Conservation (phyloP, 1,140 invertebrate species). For the Aphaenogaster rudis region DNA sequence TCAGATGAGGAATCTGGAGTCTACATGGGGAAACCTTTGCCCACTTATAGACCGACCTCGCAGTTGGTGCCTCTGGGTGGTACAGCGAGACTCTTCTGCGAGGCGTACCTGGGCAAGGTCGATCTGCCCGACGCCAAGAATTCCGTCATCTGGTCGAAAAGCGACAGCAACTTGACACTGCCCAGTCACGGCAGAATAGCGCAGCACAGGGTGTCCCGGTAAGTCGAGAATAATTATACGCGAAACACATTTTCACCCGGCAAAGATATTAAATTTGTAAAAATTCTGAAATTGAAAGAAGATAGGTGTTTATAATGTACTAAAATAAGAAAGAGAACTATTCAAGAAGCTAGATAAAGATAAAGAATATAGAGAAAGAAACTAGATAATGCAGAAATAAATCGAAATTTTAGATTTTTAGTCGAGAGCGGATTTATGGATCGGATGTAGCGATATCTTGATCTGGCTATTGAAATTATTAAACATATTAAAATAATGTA, state of each 20-base stretch:
- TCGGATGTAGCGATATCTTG: not conserved
- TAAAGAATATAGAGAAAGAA: not conserved
- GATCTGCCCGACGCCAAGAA: slow-evolving; percentile 91
- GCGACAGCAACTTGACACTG: slow-evolving; percentile 87
- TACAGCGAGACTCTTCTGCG: slow-evolving; percentile 90
- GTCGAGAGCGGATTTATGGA: not conserved
- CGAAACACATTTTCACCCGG: not conserved
- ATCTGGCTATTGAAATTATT: not conserved
- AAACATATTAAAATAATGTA: not conserved
- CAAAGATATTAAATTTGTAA: not conserved
- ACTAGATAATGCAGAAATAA: not conserved
- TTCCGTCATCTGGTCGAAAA: slow-evolving; percentile 89
- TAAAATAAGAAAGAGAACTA: not conserved
- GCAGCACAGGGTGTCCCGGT: slow-evolving; percentile 87
- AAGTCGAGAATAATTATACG: slow-evolving; percentile 59
- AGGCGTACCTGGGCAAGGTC: slow-evolving; percentile 92
- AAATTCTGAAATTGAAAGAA: not conserved
- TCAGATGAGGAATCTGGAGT: slow-evolving; percentile 83
- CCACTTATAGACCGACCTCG: slow-evolving; percentile 85
- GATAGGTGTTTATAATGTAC: not conserved
- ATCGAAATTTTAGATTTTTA: not conserved
- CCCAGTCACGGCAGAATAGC: slow-evolving; percentile 84
- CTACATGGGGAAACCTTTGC: slow-evolving; percentile 86
- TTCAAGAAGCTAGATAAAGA: not conserved
- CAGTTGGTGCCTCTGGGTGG: slow-evolving; percentile 87